Conservation (phyloP, 2,113 vertebrate species). For the Motacilla tschutschensis region DNA sequence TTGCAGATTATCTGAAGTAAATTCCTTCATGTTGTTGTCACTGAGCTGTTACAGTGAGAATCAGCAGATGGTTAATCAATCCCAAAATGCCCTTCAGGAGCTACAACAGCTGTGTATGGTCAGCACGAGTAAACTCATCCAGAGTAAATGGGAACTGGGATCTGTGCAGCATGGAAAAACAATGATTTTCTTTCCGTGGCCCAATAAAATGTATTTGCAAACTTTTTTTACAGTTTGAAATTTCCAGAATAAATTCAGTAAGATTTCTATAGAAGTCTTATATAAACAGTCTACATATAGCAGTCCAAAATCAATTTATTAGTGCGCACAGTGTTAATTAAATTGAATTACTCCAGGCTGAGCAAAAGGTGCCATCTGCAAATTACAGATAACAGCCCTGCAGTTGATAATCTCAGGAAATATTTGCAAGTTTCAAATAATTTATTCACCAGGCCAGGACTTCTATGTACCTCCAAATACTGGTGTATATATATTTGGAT, state of each 20-base stretch:
- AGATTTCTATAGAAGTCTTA: background rate
- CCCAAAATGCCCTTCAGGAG: conserved; percentile 55
- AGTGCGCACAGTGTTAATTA: background rate
- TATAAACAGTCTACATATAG: background rate
- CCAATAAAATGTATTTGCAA: background rate
- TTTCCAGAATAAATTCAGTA: background rate
- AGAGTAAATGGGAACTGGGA: conserved; percentile 19
- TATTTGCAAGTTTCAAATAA: background rate
- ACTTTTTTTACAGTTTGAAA: background rate
- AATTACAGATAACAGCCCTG: background rate
- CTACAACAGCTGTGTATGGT: conserved; percentile 53
- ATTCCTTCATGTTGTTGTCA: conserved; percentile 23
- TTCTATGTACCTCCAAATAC: background rate
- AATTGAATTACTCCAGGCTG: background rate
- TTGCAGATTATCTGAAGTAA: conserved; percentile 25
- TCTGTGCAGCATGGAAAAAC: background rate
- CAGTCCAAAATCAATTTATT: background rate
- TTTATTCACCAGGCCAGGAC: background rate
- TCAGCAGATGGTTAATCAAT: conserved; percentile 63
- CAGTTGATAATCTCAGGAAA: background rate
- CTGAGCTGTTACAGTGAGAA: conserved; percentile 35
- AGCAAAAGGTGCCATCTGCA: background rate
- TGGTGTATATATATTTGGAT: background rate
- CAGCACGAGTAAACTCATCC: conserved; percentile 38
- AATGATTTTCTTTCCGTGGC: background rate